Conservation (phyloP, 2,797 vertebrate species). For the Nannoperca obscura region DNA sequence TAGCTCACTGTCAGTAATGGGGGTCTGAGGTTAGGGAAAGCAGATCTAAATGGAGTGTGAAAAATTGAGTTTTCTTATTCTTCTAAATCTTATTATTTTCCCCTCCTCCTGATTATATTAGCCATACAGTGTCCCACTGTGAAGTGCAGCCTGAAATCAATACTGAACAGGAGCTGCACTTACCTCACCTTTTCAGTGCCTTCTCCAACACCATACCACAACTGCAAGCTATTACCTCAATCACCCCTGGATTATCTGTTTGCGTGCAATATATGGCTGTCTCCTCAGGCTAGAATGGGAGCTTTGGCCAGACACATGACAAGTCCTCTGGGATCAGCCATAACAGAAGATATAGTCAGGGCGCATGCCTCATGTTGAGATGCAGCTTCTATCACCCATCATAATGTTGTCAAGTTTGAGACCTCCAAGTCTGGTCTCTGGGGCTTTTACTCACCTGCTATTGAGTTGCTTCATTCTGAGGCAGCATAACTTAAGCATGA, state of each 20-base stretch:
- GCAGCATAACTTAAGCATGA: constrained; percentile 19
- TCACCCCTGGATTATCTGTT: constrained; percentile 75
- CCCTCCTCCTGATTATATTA: constrained; percentile 37
- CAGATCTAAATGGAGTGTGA: constrained; percentile 46
- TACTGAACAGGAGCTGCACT: constrained; percentile 70
- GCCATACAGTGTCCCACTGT: constrained; percentile 42
- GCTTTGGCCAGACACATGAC: constrained; percentile 53
- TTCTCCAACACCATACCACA: constrained; percentile 64
- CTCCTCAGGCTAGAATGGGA: constrained; percentile 61
- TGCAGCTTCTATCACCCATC: constrained; percentile 48
- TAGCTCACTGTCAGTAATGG: constrained; percentile 53
- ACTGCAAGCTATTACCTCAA: constrained; percentile 84
- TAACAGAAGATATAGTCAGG: constrained; percentile 44
- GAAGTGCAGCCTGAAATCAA: constrained; percentile 65
- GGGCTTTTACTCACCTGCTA: constrained; percentile 25
- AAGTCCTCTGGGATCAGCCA: constrained; percentile 59
- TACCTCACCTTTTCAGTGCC: constrained; percentile 69
- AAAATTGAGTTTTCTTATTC: constrained; percentile 46
- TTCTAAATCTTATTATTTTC: constrained; percentile 48
- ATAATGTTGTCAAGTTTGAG: constrained; percentile 45
- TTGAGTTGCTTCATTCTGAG: constrained; percentile 27
- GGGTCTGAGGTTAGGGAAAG: constrained; percentile 10
- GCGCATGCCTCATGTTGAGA: constrained; percentile 43
- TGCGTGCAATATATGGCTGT: constrained; percentile 56
- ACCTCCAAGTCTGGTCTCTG: constrained; percentile 37